Evolutionary conservation across 2,113 vertebrate species (phyloP).

Genomic region (Hyaena hyaena): DNA sequence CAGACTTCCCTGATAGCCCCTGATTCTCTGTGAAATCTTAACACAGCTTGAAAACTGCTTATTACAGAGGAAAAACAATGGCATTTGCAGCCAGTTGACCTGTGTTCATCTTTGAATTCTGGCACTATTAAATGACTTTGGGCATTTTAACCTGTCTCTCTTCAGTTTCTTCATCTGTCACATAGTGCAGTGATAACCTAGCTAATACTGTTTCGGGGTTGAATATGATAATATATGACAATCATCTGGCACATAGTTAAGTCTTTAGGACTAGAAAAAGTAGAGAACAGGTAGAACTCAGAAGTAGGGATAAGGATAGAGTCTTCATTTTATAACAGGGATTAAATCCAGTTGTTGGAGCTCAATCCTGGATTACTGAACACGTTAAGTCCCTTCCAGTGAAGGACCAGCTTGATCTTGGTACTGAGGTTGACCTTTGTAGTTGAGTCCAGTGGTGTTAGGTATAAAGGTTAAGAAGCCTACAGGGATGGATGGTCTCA

Average conservation of each 20-base stretch:
- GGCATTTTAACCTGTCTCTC: background rate
- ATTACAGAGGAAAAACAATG: background rate
- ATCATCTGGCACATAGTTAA: background rate
- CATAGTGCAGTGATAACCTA: background rate
- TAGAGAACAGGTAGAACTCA: constrained; percentile 15
- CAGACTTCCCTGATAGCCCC: background rate
- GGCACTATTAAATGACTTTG: background rate
- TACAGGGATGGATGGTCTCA: background rate
- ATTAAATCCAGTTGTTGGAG: background rate
- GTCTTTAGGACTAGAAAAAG: background rate
- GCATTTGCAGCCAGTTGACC: background rate
- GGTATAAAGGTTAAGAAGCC: background rate
- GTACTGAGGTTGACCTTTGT: background rate
- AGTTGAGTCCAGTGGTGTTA: background rate
- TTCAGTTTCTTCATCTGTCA: background rate
- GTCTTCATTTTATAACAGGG: background rate
- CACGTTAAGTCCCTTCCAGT: background rate
- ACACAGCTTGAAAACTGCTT: background rate
- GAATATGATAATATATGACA: background rate
- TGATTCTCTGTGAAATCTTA: background rate
- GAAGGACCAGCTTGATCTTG: background rate
- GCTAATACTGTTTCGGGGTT: background rate
- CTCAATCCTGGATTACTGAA: background rate
- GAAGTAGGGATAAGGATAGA: background rate
- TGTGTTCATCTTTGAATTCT: constrained; percentile 27